These are phyloP conservation scores for Epinephelus malabaricus DNA, from an alignment of 2,797 vertebrate species.

Conservation along the genomic window DNA sequence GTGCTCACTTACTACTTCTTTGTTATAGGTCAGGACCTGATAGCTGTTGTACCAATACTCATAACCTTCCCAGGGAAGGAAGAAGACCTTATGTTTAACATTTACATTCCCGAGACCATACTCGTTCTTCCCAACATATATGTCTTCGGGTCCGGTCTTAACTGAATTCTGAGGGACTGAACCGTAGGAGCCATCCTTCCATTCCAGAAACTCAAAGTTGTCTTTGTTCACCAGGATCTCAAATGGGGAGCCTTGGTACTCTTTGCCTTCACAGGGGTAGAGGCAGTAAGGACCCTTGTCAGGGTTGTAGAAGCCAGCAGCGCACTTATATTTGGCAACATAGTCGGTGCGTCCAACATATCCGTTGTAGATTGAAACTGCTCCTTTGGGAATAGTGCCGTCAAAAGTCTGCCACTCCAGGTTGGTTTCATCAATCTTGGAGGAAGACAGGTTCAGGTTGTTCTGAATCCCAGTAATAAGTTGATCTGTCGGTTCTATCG, in stretches of 20 bases:
- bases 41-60: slow-evolving; percentile 72
- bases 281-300: slow-evolving; percentile 58
- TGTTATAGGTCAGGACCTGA: slow-evolving; percentile 67
- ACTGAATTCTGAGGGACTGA: slow-evolving; percentile 62
- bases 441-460: neutral
- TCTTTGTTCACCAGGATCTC: slow-evolving; percentile 75
- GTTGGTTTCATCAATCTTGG: slow-evolving; percentile 44
- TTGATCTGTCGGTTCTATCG: neutral
- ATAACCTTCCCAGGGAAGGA: slow-evolving; percentile 61
- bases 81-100: slow-evolving; percentile 62
- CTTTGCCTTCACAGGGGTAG: slow-evolving; percentile 51
- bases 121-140: slow-evolving; percentile 74
- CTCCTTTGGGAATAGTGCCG: slow-evolving; percentile 51
- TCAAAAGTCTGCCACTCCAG: slow-evolving; percentile 68
- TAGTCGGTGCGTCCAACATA: slow-evolving; percentile 64
- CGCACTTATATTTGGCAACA: slow-evolving; percentile 57
- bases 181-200: slow-evolving; percentile 60
- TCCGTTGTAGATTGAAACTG: slow-evolving; percentile 67
- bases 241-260: slow-evolving; percentile 33
- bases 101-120: slow-evolving; percentile 79
- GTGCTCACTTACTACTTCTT: slow-evolving; percentile 47
- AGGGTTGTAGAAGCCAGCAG: slow-evolving; percentile 70
- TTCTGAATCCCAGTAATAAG: neutral
- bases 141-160: slow-evolving; percentile 44
- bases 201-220: slow-evolving; percentile 73